phyloP scores from a whole-genome alignment of 2,113 vertebrate genomes.

The Neogale vison region DNA sequence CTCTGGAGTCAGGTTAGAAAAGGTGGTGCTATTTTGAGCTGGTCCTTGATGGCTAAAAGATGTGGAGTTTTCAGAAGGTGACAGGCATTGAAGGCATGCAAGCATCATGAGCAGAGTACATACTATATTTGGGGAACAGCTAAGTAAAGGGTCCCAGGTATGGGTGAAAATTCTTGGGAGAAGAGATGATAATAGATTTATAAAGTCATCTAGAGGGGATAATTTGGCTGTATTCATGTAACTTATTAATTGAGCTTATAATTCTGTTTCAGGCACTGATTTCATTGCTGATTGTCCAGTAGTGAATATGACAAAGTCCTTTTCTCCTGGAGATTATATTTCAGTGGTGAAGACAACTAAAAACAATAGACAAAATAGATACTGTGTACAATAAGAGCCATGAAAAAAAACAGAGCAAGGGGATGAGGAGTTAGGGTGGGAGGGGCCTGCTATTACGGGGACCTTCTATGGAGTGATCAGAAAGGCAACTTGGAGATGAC shows the following conservation, averaged over 20 bases:
- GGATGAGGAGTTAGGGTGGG: background rate
- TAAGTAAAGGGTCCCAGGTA: background rate
- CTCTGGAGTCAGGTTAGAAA: background rate
- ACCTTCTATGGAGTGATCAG: background rate
- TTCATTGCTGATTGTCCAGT: background rate
- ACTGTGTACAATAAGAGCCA: background rate
- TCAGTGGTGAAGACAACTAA: slow-evolving; percentile 10
- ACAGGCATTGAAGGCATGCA: background rate
- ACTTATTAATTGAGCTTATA: background rate
- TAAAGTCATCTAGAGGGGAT: background rate
- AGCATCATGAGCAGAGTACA: background rate
- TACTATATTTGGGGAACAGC: background rate
- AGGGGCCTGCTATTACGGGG: background rate
- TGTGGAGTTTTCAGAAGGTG: background rate
- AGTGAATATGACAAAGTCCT: background rate
- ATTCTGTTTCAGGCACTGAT: slow-evolving; percentile 2
- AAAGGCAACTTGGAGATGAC: background rate
- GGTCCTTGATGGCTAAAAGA: background rate
- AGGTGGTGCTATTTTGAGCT: background rate
- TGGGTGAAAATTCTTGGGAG: background rate
- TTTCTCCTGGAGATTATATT: background rate
- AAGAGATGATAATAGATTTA: background rate
- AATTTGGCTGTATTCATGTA: background rate
- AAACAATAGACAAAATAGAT: background rate
- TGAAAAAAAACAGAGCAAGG: background rate